Percentiles rank a stretch among this genome's conserved stretches.
Conservation (phyloP, 2,888 invertebrate species). For the Tribolium freemani region DNA sequence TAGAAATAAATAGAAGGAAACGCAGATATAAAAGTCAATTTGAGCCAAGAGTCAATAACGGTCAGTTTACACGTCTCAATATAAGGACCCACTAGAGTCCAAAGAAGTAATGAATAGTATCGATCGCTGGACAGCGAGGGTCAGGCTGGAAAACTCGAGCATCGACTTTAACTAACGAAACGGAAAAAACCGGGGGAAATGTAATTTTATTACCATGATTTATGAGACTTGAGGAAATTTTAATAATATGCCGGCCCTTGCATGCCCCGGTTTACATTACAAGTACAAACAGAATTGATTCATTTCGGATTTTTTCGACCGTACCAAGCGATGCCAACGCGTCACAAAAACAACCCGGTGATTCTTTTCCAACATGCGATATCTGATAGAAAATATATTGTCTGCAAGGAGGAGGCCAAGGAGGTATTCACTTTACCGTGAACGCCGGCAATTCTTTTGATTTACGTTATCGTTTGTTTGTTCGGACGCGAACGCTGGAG, state of each 20-base stretch:
- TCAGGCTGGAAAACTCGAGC: constrained; percentile 22
- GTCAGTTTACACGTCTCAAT: constrained; percentile 65
- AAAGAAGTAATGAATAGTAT: constrained; percentile 62
- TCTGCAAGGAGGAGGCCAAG: constrained; percentile 55
- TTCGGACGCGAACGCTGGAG: constrained; percentile 56
- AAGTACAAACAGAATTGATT: constrained; percentile 32
- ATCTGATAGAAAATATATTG: constrained; percentile 59
- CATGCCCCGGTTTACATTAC: constrained; percentile 12
- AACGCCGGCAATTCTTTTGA: constrained; percentile 61
- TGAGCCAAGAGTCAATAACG: constrained; percentile 63
- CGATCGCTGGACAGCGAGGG: constrained; percentile 50
- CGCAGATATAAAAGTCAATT: constrained; percentile 62
- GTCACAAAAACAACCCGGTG: constrained; percentile 57
- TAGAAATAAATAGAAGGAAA: constrained; percentile 56
- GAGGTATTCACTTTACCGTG: constrained; percentile 61
- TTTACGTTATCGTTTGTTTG: constrained; percentile 63
- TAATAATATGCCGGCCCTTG: constrained; percentile 16
- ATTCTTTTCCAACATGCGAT: constrained; percentile 59
- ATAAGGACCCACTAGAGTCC: constrained; percentile 61
- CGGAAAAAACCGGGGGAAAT: constrained; percentile 37
- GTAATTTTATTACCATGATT: constrained; percentile 35
- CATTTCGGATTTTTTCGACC: constrained; percentile 37
- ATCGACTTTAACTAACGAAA: constrained; percentile 38
- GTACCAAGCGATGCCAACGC: constrained; percentile 58
- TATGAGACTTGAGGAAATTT: constrained; percentile 19